Evolutionary conservation across 2,888 invertebrate genomes (phyloP), one percentile per base, ranked within the genome.

Genomic region (Loripinus fragilis): DNA sequence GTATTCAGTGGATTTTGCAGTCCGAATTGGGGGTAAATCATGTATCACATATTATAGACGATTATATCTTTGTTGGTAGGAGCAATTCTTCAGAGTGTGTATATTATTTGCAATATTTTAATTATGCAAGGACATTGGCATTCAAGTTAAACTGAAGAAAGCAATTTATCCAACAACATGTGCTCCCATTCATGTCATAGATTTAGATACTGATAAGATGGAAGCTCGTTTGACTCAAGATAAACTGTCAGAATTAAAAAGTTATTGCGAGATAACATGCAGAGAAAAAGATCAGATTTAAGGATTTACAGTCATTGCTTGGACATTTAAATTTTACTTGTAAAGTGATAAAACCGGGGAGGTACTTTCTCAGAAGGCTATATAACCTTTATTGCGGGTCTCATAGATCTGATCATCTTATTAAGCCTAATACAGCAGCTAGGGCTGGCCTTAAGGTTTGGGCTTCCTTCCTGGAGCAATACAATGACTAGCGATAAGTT

Each of bases 1-100:
- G 45, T 25, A 25, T 77, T 17, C 77, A 77, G 41, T 77, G 72
- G 77, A 55, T 77, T 33, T 28, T 72, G 20, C 60, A 48, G 17
- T 45, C 52, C 17, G 64, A 72, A 64, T 69, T 72, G 8, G 17
- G 42, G 8, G 48, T 69, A 33, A 28, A 23, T 8, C 30, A 50
- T 33, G 78, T 78, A 28, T 78, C 78, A 0, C 78, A 78, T 55
- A 77, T 77, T 12, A 65, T 77, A 41, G 78, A 78, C 50, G 70
- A 78, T 52, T 78, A 70, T 38, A 78, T 78, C 50, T 78, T 78
- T 25, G 42, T 78, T 1, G 74, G 74, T 0, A n/a, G n/a, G n/a
- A n/a, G 35, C n/a, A 48, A 64, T n/a, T 30, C 73, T 2, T 30
- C 52, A 28, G 65, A 73, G 8, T 73, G 77, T 60, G 1, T n/a